Percentiles rank a stretch among this genome's conserved stretches.
Conservation (phyloP, 2,797 vertebrate genomes). For the Crocodylus rhombifer region DNA sequence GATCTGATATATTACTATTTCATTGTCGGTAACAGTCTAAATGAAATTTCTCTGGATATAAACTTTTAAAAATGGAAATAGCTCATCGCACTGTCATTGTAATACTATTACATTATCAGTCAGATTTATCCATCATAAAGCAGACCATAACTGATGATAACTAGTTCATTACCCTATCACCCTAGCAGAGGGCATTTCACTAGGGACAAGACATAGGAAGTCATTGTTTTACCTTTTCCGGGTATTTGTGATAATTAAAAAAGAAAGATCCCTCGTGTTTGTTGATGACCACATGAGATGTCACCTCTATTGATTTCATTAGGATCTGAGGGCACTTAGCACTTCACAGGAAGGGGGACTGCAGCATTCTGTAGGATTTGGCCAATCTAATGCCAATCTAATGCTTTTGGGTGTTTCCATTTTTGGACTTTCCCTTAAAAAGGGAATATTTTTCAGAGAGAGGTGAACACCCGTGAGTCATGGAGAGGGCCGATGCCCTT, state of each 20-base stretch:
- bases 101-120: neutral
- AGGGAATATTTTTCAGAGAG: neutral
- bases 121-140: neutral
- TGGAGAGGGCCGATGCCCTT: too few relatives aligned
- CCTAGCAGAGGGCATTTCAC: neutral
- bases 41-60: slow-evolving; percentile 57
- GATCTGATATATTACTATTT: slow-evolving; percentile 14
- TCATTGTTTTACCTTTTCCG: rapidly evolving
- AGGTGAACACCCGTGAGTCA: too few relatives aligned
- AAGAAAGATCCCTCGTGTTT: rapidly evolving
- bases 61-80: slow-evolving; percentile 63
- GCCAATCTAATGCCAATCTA: too few relatives aligned
- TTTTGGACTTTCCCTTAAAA: neutral
- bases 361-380: neutral
- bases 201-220: neutral
- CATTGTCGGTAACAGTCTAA: slow-evolving; percentile 64
- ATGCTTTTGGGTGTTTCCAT: neutral
- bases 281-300: rapidly evolving
- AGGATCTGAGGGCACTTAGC: rapidly evolving
- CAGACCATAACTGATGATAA: neutral
- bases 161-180: neutral
- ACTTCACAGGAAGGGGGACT: neutral
- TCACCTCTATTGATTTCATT: rapidly evolving
- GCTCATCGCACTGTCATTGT: slow-evolving; percentile 22
- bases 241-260: neutral